These are phyloP conservation scores for Aramus guarauna DNA, from an alignment of 2,113 vertebrate genomes.

Conservation along the genomic window DNA sequence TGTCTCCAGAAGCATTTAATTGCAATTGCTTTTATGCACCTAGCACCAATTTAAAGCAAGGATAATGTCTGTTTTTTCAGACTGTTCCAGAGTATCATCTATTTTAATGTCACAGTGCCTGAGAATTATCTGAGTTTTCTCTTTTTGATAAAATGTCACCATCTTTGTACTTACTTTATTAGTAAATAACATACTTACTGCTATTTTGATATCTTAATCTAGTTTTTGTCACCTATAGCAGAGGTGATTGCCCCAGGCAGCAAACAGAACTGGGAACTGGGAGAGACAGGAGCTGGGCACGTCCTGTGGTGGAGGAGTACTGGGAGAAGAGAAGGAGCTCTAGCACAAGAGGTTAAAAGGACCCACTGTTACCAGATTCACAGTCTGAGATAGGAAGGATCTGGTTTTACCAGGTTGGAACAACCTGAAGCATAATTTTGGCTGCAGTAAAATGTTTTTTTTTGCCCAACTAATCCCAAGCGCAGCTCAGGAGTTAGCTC, in stretches of 20 bases:
- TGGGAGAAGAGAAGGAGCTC: background rate
- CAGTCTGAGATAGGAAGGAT: background rate
- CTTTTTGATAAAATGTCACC: background rate
- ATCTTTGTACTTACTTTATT: background rate
- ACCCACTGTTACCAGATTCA: background rate
- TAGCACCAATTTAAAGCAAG: background rate
- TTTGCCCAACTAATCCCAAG: background rate
- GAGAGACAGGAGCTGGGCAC: background rate
- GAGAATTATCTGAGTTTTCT: background rate
- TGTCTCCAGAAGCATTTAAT: background rate
- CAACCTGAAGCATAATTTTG: background rate
- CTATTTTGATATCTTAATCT: background rate
- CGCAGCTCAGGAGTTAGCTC: background rate
- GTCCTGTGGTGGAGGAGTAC: background rate
- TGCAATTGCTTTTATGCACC: background rate
- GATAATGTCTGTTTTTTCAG: background rate
- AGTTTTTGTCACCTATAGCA: background rate
- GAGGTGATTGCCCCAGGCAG: background rate
- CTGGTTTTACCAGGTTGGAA: background rate
- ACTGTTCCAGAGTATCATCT: background rate
- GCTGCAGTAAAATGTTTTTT: background rate
- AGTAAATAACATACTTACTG: background rate
- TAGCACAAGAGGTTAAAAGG: background rate
- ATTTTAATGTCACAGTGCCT: background rate
- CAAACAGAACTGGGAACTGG: background rate